Conservation (phyloP, 2,113 vertebrate genomes). For the Phyllopteryx taeniolatus region DNA sequence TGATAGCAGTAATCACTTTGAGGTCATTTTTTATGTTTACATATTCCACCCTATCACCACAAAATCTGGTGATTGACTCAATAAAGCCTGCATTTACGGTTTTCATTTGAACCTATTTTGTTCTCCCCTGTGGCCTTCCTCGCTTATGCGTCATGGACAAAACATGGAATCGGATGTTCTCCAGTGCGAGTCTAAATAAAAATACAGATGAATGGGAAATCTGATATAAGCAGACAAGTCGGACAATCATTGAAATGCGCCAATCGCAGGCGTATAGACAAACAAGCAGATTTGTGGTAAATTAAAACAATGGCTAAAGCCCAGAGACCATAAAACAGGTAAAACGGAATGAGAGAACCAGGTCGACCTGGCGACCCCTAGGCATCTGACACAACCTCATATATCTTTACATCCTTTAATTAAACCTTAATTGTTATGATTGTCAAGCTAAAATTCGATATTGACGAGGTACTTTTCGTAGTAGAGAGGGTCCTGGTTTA, state of each 20-base stretch:
- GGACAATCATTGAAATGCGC: neutral
- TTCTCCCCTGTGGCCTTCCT: neutral
- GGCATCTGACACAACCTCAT: too few species aligned
- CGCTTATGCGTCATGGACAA: neutral
- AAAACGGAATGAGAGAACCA: too few species aligned
- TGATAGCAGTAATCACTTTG: constrained; percentile 32
- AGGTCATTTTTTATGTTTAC: constrained; percentile 16
- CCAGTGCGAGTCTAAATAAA: neutral
- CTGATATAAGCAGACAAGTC: neutral
- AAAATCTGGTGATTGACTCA: constrained; percentile 6
- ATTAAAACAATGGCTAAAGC: too few species aligned
- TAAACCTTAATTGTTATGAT: too few species aligned
- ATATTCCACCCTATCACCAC: constrained; percentile 13
- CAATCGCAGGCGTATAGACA: too few species aligned
- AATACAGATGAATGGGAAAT: constrained; percentile 31
- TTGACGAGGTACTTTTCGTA: too few species aligned
- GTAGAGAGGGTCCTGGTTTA: too few species aligned
- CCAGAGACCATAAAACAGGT: too few species aligned
- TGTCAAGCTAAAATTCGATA: too few species aligned
- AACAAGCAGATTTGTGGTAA: too few species aligned
- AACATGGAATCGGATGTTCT: constrained; percentile 9
- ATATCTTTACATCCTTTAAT: too few species aligned
- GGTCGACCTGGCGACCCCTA: too few species aligned
- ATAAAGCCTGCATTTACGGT: neutral
- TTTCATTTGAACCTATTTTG: neutral